Evolutionary conservation across 2,888 invertebrate genomes (phyloP).

Genomic region (Hydropsyche betteni): DNA sequence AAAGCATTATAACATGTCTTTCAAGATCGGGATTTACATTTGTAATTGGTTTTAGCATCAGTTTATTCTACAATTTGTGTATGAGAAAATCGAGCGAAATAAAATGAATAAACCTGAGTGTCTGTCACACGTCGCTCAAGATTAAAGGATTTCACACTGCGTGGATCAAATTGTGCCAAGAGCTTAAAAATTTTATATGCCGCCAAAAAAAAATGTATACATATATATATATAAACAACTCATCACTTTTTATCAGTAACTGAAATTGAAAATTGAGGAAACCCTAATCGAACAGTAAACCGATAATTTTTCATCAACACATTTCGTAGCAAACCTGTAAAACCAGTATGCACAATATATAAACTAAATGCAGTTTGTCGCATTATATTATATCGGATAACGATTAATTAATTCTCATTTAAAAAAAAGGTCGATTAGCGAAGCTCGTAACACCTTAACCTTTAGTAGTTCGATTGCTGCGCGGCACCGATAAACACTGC

Average conservation of each 20-base stretch:
- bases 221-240: no score
- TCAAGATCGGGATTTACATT: constrained; percentile 18
- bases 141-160: constrained; percentile 21
- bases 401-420: not conserved
- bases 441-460: constrained; percentile 10
- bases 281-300: no score
- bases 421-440: constrained; percentile 9
- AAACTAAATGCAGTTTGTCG: not conserved
- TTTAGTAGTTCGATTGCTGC: constrained; percentile 19
- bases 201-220: no score
- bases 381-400: constrained; percentile 19
- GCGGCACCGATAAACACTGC: constrained; percentile 5
- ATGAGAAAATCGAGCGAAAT: constrained; percentile 21
- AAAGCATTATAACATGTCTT: constrained; percentile 14
- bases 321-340: no score
- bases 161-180: no score
- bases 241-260: no score
- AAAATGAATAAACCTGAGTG: constrained; percentile 10
- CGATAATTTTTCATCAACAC: no score
- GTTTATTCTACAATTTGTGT: constrained; percentile 21
- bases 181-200: no score
- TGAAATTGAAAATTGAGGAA: no score
- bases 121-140: constrained; percentile 27
- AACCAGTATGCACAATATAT: no score
- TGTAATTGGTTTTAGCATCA: constrained; percentile 24